A percentile compares a stretch with the other conserved stretches of the same genome.
These are phyloP conservation scores for Nemurella pictetii DNA, from an alignment of 2,888 invertebrate genomes.

Conservation along the genomic window DNA sequence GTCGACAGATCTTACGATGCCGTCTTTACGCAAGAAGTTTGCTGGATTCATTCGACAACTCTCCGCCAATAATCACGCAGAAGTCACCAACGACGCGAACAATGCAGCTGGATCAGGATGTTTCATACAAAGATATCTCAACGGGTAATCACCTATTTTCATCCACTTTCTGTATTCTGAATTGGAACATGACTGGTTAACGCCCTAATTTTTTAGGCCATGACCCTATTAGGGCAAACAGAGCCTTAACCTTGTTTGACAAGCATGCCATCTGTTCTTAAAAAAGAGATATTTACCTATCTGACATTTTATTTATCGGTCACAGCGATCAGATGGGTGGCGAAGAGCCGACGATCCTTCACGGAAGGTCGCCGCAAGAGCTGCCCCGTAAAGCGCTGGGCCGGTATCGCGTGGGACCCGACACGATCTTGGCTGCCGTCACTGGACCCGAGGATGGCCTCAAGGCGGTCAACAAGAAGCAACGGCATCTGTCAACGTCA, in stretches of 20 bases:
- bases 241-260: slow-evolving; percentile 21
- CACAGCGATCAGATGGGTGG: slow-evolving; percentile 51
- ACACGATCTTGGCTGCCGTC: slow-evolving; percentile 69
- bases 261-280: slow-evolving; percentile 1
- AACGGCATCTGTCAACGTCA: slow-evolving; percentile 65
- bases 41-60: slow-evolving; percentile 72
- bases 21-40: slow-evolving; percentile 70
- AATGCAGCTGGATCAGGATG: slow-evolving; percentile 55
- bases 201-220: not conserved
- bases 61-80: slow-evolving; percentile 61
- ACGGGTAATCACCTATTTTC: slow-evolving; percentile 59
- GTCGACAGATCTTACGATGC: slow-evolving; percentile 55
- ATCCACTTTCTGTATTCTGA: not conserved
- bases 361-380: slow-evolving; percentile 72
- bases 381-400: slow-evolving; percentile 65
- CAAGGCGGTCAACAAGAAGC: slow-evolving; percentile 68
- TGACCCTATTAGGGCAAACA: not conserved
- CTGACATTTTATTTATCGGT: not conserved
- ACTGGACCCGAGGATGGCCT: slow-evolving; percentile 84
- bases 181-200: not conserved
- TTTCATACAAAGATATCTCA: slow-evolving; percentile 70
- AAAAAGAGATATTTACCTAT: not conserved
- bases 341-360: slow-evolving; percentile 63
- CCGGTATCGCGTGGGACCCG: slow-evolving; percentile 53
- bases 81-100: slow-evolving; percentile 55